Base-by-base conservation (phyloP, 2,113 vertebrate genomes). In the Rhadina sibilatrix region DNA sequence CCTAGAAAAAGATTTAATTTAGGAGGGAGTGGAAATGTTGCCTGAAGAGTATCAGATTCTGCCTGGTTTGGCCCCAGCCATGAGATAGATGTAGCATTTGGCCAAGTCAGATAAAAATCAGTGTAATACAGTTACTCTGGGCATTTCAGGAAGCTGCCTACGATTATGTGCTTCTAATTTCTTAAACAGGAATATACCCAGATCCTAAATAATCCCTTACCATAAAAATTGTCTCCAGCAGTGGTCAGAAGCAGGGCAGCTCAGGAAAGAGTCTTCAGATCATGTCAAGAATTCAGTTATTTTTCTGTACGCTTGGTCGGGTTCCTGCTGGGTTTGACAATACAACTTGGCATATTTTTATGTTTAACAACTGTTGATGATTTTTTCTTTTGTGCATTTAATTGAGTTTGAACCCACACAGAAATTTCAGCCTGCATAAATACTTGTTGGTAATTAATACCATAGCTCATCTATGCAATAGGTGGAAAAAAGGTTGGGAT, bases 281-380 rank as follows among this genome's bases (percentile, higher is more conserved):
- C 88, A 19, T 61, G 75, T 56, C 85, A 93, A 50, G 47, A 88
- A 54, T 71, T 75, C 74, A 76, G 92, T 89, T 82, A 85, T 94
- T 93, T 93, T 90, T 94, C 85, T 94, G 71, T 80, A 49, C 31
- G 30, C 75, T 88, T 0, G 15, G 50, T 95, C 92, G 88, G 76
- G 46, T 77, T 90, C 92, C 94, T 90, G 95, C 92, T 93, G 85
- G 22, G 53, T 69, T 88, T 92, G 83, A 85, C 94, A 94, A 53
- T 71, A 19, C 46, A 46, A 4, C 57, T 90, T 69, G 88, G 70
- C 90, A 81, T 92, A 57, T 83, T 95, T 92, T 83, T 88, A 69
- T 90, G 66, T 96, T 93, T 77, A 94, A 92, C 83, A 86, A 77
- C 86, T 90, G 94, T 38, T 88, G 92, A 85, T 92, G 90, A 86